Base-by-base conservation (phyloP, 2,797 vertebrate species). In the Peromyscus nudipes region DNA sequence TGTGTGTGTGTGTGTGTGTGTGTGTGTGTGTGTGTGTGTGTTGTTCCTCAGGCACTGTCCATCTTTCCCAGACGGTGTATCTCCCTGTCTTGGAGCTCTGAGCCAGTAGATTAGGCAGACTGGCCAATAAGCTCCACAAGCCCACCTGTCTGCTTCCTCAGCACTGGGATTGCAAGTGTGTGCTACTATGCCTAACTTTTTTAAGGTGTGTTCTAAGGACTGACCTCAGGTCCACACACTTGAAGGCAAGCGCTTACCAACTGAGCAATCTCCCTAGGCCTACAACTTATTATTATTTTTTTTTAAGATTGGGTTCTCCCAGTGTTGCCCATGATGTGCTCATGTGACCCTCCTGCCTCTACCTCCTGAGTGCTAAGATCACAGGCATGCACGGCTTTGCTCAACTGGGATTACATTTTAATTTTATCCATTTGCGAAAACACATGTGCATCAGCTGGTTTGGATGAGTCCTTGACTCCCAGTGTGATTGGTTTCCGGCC, bases 391-490 rank as follows among this genome's bases (percentile, higher is more conserved):
- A 37, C 67, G 16, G 29, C 49, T 21, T 10, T 64, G 13, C 14
- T 29, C 52, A 21, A 27, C 23, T 37, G 81, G 43, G 73, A 40
- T 88, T 60, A 52, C 90, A 49, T 55, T 89, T 94, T 92, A 86
- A 92, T 46, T 80, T 37, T 84, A 62, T 67, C 19, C 29, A 4
- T 60, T 90, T 86, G 88, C 90, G 65, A 34, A 93, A 92, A 65
- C 57, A 83, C 71, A 67, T 17, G 49, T 73, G n/a, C 34, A 31
- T 52, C 76, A 67, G 40, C 69, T 94, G 76, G 57, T 80, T 64
- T 52, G 76, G 87, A 43, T 62, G 57, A 69, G 37, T 60, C 67
- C 46, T 52, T 77, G n/a, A 73, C 67, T 96, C 65, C 25, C 93
- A 80, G 65, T 57, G 55, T 69, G 23, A 43, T 65, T 76, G 65